Evolutionary conservation across 1,140 invertebrate genomes (phyloP).

Genomic region (Cotesia typhae): DNA sequence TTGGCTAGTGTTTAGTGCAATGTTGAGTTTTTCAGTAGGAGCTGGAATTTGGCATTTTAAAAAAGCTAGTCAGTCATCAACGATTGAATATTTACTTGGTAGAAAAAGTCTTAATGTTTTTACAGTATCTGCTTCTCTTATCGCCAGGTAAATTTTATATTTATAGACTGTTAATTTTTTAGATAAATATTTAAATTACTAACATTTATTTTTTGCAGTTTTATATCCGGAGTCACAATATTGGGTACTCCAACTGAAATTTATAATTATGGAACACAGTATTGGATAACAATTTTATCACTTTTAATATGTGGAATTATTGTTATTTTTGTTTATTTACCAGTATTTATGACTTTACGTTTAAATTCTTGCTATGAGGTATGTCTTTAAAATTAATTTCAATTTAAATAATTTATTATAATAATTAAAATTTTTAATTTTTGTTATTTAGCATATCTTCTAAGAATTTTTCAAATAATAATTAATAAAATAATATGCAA

Average conservation of each 20-base stretch:
- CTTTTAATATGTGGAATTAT: constrained; percentile 74
- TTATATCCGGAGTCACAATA: constrained; percentile 89
- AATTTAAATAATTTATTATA: constrained; percentile 28
- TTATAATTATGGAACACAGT: constrained; percentile 85
- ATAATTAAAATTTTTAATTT: not conserved
- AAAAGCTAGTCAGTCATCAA: constrained; percentile 53
- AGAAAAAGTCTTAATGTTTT: constrained; percentile 77
- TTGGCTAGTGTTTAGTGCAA: constrained; percentile 68
- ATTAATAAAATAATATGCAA: too few relatives aligned
- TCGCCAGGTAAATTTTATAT: constrained; percentile 73
- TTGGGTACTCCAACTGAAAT: constrained; percentile 88
- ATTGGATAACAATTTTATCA: constrained; percentile 78
- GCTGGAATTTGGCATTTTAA: constrained; percentile 62
- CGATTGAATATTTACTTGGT: constrained; percentile 77
- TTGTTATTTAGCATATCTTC: too few relatives aligned
- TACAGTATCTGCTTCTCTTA: constrained; percentile 83
- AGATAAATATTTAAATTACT: constrained; percentile 21
- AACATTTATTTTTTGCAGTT: constrained; percentile 64
- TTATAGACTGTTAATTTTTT: too few relatives aligned
- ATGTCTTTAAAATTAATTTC: constrained; percentile 37
- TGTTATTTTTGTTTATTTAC: constrained; percentile 79
- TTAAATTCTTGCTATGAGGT: constrained; percentile 88
- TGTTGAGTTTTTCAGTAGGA: constrained; percentile 67
- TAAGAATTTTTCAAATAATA: too few relatives aligned
- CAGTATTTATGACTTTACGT: constrained; percentile 81